A percentile compares a stretch with the other conserved stretches of the same genome.
These are phyloP conservation scores for Hemicentrotus pulcherrimus DNA, from an alignment of 35 echinoderm and acorn worm genomes.

Conservation along the genomic window DNA sequence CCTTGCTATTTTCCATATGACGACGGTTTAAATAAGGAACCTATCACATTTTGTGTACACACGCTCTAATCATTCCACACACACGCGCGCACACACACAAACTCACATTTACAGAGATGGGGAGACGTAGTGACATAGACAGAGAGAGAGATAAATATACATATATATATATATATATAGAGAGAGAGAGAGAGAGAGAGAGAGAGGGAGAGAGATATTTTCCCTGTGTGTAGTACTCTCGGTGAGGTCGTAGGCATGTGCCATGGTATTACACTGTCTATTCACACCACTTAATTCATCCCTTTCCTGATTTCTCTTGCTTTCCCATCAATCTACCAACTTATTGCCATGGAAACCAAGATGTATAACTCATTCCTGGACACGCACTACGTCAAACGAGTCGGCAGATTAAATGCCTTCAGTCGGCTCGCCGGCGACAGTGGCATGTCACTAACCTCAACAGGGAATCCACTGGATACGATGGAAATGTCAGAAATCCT, in stretches of 20 bases:
- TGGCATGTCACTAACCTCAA: neutral
- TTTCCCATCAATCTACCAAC: neutral
- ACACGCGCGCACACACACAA: neutral
- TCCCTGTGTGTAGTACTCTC: too few species aligned
- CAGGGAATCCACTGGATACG: neutral
- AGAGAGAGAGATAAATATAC: neutral
- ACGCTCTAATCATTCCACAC: too few species aligned
- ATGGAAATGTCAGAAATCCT: neutral
- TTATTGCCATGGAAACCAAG: neutral
- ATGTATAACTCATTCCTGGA: constrained; percentile 6
- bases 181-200: neutral
- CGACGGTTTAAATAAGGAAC: too few species aligned
- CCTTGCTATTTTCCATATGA: too few species aligned
- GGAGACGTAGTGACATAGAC: neutral
- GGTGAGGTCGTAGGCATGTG: too few species aligned
- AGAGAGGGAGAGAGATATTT: neutral
- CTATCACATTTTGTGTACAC: too few species aligned
- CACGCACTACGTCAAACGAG: neutral
- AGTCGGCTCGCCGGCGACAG: neutral
- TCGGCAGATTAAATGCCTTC: neutral
- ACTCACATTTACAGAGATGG: neutral
- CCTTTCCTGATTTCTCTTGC: neutral
- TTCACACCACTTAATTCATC: neutral
- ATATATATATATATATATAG: neutral
- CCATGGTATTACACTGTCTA: neutral